Conservation (phyloP, 2,888 invertebrate species). For the Hemistola chrysoprasaria region DNA sequence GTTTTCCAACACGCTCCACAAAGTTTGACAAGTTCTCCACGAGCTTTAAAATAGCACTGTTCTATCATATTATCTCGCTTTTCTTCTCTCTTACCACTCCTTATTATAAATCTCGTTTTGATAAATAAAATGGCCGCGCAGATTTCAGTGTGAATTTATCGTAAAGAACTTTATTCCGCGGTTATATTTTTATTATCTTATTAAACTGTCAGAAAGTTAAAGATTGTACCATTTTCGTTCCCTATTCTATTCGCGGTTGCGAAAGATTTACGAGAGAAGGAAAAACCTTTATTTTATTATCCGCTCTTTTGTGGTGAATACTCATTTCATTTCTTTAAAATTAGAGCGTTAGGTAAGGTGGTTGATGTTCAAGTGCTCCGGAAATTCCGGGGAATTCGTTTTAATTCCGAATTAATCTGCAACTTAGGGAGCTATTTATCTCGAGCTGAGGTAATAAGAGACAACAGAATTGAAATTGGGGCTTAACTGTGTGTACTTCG, state of each 20-base stretch:
- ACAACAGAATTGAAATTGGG: conserved; percentile 7
- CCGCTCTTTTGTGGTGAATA: conserved; percentile 56
- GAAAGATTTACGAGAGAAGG: conserved; percentile 63
- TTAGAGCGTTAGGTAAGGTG: conserved; percentile 21
- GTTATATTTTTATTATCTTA: conserved; percentile 78
- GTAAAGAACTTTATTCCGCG: conserved; percentile 42
- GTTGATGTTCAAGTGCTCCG: conserved; percentile 8
- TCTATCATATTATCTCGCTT: conserved; percentile 10
- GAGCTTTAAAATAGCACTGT: not conserved
- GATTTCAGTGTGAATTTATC: conserved; percentile 34
- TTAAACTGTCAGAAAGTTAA: conserved; percentile 79
- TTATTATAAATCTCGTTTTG: conserved; percentile 29
- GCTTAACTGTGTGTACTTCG: not conserved
- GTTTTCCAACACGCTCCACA: too few relatives aligned
- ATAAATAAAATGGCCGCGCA: conserved; percentile 31
- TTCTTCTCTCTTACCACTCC: conserved; percentile 13
- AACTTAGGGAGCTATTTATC: conserved; percentile 9
- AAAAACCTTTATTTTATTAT: conserved; percentile 68
- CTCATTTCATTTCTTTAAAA: conserved; percentile 38
- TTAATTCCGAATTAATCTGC: conserved; percentile 33
- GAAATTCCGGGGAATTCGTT: conserved; percentile 32
- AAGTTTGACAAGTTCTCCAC: too few relatives aligned
- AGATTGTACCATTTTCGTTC: conserved; percentile 67
- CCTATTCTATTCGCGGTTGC: conserved; percentile 65
- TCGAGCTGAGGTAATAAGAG: conserved; percentile 2